Percentiles rank a stretch among this genome's conserved stretches.
phyloP scores from a whole-genome alignment of 2,797 vertebrate species.

The Xiphorhynchus erythropygius region DNA sequence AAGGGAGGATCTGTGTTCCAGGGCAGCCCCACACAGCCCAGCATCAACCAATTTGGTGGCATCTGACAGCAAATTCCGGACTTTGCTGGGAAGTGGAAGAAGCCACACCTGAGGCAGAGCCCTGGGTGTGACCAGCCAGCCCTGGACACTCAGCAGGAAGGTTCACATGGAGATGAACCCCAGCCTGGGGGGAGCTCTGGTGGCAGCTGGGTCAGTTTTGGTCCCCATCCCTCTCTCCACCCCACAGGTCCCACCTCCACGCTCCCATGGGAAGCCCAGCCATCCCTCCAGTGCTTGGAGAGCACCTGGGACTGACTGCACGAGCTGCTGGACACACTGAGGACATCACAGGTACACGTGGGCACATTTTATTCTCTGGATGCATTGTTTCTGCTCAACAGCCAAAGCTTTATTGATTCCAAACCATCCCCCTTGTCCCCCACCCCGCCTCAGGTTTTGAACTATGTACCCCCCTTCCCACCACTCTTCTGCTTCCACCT shows the following conservation, averaged over 20 bases:
- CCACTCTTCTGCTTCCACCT: neutral
- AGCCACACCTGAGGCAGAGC: neutral
- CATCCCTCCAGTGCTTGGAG: neutral
- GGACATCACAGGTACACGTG: constrained; percentile 43
- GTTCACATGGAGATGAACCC: neutral
- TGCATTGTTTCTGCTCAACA: constrained; percentile 71
- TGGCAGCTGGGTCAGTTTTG: neutral
- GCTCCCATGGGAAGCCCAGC: neutral
- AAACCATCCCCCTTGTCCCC: constrained; percentile 14
- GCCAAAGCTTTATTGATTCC: constrained; percentile 74
- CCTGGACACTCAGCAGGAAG: neutral
- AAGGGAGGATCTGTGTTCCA: neutral
- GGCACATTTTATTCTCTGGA: constrained; percentile 77
- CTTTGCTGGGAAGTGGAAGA: neutral
- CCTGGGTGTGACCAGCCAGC: neutral
- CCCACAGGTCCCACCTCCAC: accelerated
- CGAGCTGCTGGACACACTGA: constrained; percentile 20
- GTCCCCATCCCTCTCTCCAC: neutral
- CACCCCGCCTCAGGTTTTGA: neutral
- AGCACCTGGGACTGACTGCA: neutral
- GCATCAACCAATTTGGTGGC: neutral
- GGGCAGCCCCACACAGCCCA: neutral
- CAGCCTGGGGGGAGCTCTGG: accelerated
- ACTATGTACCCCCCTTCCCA: neutral
- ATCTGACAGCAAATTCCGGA: neutral